Evolutionary conservation across 2,797 vertebrate genomes (phyloP).

Genomic region (Ctenochaetus hawaiiensis): DNA sequence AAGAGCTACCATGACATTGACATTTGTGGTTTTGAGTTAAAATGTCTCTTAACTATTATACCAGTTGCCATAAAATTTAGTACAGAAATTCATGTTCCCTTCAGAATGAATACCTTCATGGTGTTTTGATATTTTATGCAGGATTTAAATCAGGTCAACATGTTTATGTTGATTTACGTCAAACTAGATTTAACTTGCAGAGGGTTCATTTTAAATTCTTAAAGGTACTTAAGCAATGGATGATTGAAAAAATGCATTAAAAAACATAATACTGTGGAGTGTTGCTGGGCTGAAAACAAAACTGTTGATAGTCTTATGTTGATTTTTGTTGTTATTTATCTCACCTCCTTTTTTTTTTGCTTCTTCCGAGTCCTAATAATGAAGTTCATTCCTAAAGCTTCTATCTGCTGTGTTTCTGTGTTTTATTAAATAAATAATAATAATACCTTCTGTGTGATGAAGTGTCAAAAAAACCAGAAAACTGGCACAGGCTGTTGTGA

Average conservation of each 20-base stretch:
- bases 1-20: background rate
- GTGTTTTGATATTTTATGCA: background rate
- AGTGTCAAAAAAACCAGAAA: slow-evolving; percentile 14
- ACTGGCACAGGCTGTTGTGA: slow-evolving; percentile 20
- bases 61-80: background rate
- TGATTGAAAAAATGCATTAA: background rate
- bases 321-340: slow-evolving; percentile 4
- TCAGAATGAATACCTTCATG: background rate
- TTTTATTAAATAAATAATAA: slow-evolving; percentile 30
- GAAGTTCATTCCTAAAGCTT: background rate
- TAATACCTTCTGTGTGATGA: slow-evolving; percentile 5
- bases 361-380: background rate
- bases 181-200: background rate
- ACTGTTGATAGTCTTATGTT: background rate
- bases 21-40: background rate
- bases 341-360: background rate
- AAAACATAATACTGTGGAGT: background rate
- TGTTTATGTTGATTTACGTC: background rate
- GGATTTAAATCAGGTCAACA: background rate
- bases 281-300: background rate
- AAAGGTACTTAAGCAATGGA: background rate
- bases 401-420: slow-evolving; percentile 9
- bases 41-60: background rate
- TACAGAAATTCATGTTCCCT: background rate
- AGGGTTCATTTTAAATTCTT: background rate